Evolutionary conservation across 2,888 invertebrate genomes (phyloP), one percentile per base, ranked within the genome.

Genomic region (Drosophila subquinaria): DNA sequence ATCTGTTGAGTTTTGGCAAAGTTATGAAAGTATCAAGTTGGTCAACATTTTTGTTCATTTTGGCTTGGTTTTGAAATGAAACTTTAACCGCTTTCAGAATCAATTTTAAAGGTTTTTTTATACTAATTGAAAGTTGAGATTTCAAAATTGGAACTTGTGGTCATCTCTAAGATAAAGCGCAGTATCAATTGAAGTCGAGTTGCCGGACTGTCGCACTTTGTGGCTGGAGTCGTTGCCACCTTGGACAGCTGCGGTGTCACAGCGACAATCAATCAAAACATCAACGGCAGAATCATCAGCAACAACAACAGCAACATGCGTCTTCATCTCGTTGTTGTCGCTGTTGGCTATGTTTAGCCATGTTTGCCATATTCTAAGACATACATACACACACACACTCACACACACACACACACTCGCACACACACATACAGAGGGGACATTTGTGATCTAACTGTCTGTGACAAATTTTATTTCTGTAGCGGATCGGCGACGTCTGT

Each of bases 391-490:
- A 67, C 64, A 65, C 63, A 70, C 57, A 75, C 68, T 35, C 43
- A 52, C 50, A 52, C 60, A 17, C 57, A 67, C 50, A 61, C 53
- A 50, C 17, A 56, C 52, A n/a, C 38, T 42, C 36, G 63, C 60
- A 68, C 51, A 60, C 52, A 53, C 15, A 56, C 48, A 20, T 33
- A 47, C 33, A 23, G 55, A 0, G 15, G 64, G 36, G 48, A 57
- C 59, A 72, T 76, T 56, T 76, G 77, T 85, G 84, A 87, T 89
- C 88, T 89, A 84, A 84, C 84, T 83, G 84, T 85, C 84, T 89
- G 84, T 87, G 84, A 85, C 84, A 85, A 89, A 85, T 85, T 89
- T 85, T 85, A 85, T 85, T 85, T 89, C 81, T 85, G 84, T 85
- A 79, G 88, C 82, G 76, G 86, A 83, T 88, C 88, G 82, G 82